Evolutionary conservation across 2,113 vertebrate species (phyloP).

Genomic region (Charadrius vociferus): DNA sequence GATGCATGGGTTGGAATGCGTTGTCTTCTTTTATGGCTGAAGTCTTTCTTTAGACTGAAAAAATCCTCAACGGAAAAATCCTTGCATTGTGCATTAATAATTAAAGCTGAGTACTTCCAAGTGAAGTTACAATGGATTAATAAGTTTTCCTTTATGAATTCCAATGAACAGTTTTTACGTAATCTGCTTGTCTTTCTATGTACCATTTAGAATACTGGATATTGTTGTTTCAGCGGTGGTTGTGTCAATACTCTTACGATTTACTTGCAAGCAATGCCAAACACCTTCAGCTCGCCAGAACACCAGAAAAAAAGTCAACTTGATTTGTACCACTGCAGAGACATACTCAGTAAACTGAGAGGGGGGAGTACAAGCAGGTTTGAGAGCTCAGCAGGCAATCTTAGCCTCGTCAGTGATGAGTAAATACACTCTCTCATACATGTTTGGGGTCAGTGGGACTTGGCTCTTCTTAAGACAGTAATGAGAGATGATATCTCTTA

Average conservation of each 20-base stretch:
- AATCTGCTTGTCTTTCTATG: background rate
- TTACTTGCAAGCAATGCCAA: background rate
- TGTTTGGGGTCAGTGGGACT: background rate
- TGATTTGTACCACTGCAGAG: background rate
- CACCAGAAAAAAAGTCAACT: background rate
- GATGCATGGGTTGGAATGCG: background rate
- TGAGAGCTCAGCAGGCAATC: background rate
- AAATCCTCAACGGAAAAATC: background rate
- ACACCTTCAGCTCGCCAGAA: background rate
- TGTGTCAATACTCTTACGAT: fast-evolving
- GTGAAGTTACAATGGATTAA: background rate
- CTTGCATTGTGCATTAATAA: conserved; percentile 1
- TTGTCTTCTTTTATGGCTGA: background rate
- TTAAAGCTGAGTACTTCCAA: background rate
- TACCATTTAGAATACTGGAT: background rate
- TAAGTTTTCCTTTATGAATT: background rate
- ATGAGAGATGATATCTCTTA: background rate
- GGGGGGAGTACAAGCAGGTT: background rate
- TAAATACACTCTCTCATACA: background rate
- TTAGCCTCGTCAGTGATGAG: background rate
- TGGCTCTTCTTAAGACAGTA: background rate
- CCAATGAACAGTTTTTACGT: background rate
- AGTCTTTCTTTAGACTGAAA: background rate
- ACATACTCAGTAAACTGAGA: background rate
- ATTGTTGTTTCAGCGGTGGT: background rate